Evolutionary conservation across 2,797 vertebrate species (phyloP).

Genomic region (Microctenopoma stevenorrisi): DNA sequence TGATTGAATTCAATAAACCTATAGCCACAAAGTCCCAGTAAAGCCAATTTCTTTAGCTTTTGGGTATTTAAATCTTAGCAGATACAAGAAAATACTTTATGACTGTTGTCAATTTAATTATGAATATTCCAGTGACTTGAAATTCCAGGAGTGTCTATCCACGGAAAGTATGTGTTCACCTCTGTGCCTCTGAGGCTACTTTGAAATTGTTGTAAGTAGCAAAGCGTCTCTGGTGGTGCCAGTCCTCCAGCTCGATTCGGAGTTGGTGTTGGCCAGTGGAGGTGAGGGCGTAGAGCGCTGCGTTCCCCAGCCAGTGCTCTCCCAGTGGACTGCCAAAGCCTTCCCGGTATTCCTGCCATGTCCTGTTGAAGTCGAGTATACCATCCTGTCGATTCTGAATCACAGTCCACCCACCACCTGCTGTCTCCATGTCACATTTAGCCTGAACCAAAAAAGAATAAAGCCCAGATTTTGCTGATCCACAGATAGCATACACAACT

Average conservation of each 20-base stretch:
- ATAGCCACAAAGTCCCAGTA: no score
- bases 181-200: slow-evolving; percentile 84
- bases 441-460: slow-evolving; percentile 76
- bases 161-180: slow-evolving; percentile 61
- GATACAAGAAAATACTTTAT: no score
- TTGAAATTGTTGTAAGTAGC: slow-evolving; percentile 85
- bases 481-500: slow-evolving; percentile 44
- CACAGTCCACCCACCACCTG: slow-evolving; percentile 87
- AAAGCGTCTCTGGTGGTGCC: slow-evolving; percentile 84
- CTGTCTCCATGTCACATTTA: slow-evolving; percentile 87
- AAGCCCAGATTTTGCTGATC: slow-evolving; percentile 46
- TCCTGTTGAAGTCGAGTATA: slow-evolving; percentile 84
- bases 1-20: no score
- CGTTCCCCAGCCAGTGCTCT: slow-evolving; percentile 87
- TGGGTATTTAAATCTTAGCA: no score
- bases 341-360: slow-evolving; percentile 86
- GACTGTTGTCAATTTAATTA: background rate
- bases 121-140: background rate
- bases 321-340: slow-evolving; percentile 84
- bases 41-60: no score
- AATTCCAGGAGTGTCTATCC: background rate
- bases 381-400: slow-evolving; percentile 85
- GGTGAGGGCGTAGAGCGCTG: slow-evolving; percentile 79
- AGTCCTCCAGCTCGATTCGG: slow-evolving; percentile 85
- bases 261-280: slow-evolving; percentile 80